Percentiles rank a stretch among this genome's conserved stretches.
These are phyloP conservation scores for Ramphastos sulfuratus DNA, from an alignment of 2,113 vertebrate species.

Conservation along the genomic window DNA sequence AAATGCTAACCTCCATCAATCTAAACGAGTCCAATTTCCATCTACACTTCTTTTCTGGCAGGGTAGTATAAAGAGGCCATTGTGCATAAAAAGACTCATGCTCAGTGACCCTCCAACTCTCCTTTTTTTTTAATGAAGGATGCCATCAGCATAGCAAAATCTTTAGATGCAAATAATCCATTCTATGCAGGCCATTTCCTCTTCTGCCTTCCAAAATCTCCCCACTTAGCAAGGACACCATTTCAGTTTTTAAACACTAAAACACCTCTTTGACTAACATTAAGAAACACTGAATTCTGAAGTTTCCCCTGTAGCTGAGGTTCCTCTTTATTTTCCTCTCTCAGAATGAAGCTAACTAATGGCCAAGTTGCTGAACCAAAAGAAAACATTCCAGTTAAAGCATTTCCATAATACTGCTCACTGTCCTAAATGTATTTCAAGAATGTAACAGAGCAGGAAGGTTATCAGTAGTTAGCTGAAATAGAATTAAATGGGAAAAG, in stretches of 20 bases:
- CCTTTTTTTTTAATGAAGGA: background rate
- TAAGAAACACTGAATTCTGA: background rate
- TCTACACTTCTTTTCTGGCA: background rate
- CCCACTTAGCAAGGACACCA: background rate
- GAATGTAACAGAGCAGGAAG: background rate
- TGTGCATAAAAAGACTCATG: background rate
- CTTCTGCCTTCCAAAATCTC: background rate
- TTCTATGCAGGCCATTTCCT: background rate
- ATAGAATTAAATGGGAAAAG: background rate
- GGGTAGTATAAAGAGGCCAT: background rate
- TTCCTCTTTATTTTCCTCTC: rapidly evolving
- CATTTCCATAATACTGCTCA: background rate
- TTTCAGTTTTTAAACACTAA: background rate
- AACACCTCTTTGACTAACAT: background rate
- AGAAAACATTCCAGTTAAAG: background rate
- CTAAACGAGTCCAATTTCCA: background rate
- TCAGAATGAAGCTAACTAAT: background rate
- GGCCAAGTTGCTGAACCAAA: background rate
- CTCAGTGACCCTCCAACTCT: background rate
- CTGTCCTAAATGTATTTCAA: background rate
- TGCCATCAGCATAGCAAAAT: background rate
- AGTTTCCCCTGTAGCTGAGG: background rate
- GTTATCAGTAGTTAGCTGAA: background rate
- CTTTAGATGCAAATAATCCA: background rate
- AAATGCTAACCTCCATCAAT: background rate